Conservation (phyloP, 2,797 vertebrate genomes). For the Pterois miles region DNA sequence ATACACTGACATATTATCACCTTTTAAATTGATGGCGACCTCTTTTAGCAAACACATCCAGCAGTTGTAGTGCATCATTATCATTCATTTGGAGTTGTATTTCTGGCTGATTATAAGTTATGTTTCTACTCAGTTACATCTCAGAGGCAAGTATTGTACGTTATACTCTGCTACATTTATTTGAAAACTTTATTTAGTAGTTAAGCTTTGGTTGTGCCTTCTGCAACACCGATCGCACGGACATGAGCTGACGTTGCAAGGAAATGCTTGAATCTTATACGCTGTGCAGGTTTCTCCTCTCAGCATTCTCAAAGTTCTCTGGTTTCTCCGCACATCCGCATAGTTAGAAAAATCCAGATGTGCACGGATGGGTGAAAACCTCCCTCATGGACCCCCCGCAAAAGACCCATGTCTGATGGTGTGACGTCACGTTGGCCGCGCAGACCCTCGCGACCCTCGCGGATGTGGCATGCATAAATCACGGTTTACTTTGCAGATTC, state of each 20-base stretch:
- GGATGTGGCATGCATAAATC: no score
- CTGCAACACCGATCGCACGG: neutral
- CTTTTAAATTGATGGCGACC: neutral
- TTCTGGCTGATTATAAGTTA: neutral
- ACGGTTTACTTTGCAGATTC: neutral
- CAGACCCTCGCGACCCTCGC: no score
- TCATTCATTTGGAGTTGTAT: neutral
- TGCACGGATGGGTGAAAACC: neutral
- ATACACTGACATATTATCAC: neutral
- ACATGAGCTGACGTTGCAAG: neutral
- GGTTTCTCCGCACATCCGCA: neutral
- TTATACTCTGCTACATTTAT: neutral
- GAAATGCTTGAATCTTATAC: neutral
- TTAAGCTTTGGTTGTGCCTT: neutral
- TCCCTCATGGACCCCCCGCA: neutral
- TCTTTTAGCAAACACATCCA: neutral
- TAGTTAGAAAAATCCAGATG: neutral
- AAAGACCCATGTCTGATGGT: neutral
- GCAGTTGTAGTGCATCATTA: neutral
- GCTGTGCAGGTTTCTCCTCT: fast-evolving
- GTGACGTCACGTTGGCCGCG: neutral
- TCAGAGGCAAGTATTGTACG: neutral
- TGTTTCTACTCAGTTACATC: neutral
- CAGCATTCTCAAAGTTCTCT: no score
- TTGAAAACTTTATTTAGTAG: neutral